Evolutionary conservation across 2,113 vertebrate genomes (phyloP), one percentile per base, ranked within the genome.

Genomic region (Nibea coibor): DNA sequence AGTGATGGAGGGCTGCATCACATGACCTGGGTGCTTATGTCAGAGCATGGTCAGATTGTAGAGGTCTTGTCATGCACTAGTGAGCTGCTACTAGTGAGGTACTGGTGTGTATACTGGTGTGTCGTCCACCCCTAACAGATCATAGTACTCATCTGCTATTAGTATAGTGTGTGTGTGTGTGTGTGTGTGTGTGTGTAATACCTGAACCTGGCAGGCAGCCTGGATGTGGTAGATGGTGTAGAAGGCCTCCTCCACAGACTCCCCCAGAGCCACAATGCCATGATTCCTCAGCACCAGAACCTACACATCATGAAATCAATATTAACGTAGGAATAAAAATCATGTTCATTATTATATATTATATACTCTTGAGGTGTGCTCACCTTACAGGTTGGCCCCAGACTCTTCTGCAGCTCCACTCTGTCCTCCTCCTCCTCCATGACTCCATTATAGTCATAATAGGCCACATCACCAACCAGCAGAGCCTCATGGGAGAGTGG

Each of bases 361-460:
- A 39, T 39, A 39, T 19, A 54, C 26, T 80, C 75, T 35, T 51
- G 19, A 7, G 64, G n/a, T 17, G 1, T 26, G 56, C 78, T 92
- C 70, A 99, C 98, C 96, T 98, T 99, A 93, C 97, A 98, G 54
- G 97, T 98, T 19, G 98, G 98, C 6, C 98, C 97, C 1, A 99
- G 95, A 83, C 95, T 96, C 92, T 99, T 99, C 93, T 99, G 98
- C 69, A 99, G 94, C 91, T 96, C 97, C 53, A 99, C 95, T 31
- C 97, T 88, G 71, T 99, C 97, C 0, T 95, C 95, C 91, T 98
- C 97, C 0, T 96, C 96, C 79, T 97, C 97, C 96, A 98, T 97
- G 69, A 95, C 94, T 0, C 98, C 98, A 0, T 95, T 96, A 88
- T 97, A 99, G 67, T 99, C 97, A 0, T 95, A 98, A 81, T 98